A percentile compares a stretch with the other conserved stretches of the same genome.
These are phyloP conservation scores for Scaptomyza flava DNA, from an alignment of 2,888 invertebrate species.

Conservation along the genomic window DNA sequence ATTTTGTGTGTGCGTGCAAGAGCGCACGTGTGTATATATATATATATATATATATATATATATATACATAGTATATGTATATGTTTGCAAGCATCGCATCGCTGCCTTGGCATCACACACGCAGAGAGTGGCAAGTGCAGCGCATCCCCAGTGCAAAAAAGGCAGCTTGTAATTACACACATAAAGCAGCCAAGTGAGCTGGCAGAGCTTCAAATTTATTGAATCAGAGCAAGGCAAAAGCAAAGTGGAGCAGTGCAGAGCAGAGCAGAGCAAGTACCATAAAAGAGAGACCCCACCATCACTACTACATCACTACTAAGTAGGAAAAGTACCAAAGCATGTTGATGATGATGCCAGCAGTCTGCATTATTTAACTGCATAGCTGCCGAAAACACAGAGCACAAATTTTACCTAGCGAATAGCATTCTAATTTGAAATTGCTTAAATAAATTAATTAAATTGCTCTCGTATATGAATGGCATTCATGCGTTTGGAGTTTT, in stretches of 20 bases:
- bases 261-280: not conserved
- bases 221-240: constrained; percentile 34
- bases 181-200: constrained; percentile 64
- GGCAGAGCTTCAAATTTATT: constrained; percentile 61
- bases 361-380: not conserved
- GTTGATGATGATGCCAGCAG: not conserved
- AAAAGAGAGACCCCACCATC: not conserved
- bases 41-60: not conserved
- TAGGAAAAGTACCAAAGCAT: constrained; percentile 1
- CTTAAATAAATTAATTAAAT: constrained; percentile 18
- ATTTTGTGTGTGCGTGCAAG: constrained; percentile 39
- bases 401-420: not conserved
- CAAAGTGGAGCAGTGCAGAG: not conserved
- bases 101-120: no score
- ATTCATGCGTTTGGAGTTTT: constrained; percentile 2
- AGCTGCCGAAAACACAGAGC: not conserved
- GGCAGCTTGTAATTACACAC: constrained; percentile 65
- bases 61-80: not conserved
- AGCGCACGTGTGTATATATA: not conserved
- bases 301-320: not conserved
- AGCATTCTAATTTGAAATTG: constrained; percentile 1
- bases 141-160: constrained; percentile 20
- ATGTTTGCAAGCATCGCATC: not conserved
- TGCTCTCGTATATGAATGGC: constrained; percentile 1
- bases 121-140: constrained; percentile 14